Evolutionary conservation across 2,797 vertebrate species (phyloP).

Genomic region (Sphenodon punctatus): DNA sequence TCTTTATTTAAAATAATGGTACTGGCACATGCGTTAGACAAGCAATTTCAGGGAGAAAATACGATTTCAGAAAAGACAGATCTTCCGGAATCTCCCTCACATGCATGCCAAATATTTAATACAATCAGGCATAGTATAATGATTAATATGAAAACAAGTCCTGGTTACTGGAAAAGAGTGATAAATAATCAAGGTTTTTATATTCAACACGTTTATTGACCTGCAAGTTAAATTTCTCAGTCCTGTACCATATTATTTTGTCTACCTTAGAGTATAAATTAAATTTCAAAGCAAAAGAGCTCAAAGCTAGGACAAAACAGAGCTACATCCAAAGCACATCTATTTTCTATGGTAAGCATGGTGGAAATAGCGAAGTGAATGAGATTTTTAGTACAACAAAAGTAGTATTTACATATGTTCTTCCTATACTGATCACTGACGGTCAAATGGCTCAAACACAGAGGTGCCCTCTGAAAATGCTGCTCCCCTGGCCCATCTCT

Average conservation of each 20-base stretch:
- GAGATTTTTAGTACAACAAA: not conserved
- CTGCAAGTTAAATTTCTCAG: not conserved
- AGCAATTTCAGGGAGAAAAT: not conserved
- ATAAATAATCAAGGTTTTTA: not conserved
- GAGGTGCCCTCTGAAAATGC: too few relatives aligned
- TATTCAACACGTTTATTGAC: not conserved
- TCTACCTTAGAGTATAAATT: not conserved
- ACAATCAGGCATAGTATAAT: too few relatives aligned
- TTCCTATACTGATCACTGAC: not conserved
- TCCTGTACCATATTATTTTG: not conserved
- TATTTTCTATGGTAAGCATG: not conserved
- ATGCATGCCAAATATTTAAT: too few relatives aligned
- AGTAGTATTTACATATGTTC: not conserved
- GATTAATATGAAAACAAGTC: too few relatives aligned
- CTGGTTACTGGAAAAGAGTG: too few relatives aligned
- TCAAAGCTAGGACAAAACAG: not conserved
- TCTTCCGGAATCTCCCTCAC: not conserved
- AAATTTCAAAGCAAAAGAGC: not conserved
- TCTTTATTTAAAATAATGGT: not conserved
- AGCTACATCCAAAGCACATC: not conserved
- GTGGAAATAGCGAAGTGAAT: not conserved
- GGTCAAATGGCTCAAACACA: not conserved
- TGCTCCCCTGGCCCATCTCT: not conserved
- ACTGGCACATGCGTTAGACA: not conserved
- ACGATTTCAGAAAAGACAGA: too few relatives aligned